These are phyloP conservation scores for Ceratotherium simum DNA, from an alignment of 2,113 vertebrate species.

Conservation along the genomic window DNA sequence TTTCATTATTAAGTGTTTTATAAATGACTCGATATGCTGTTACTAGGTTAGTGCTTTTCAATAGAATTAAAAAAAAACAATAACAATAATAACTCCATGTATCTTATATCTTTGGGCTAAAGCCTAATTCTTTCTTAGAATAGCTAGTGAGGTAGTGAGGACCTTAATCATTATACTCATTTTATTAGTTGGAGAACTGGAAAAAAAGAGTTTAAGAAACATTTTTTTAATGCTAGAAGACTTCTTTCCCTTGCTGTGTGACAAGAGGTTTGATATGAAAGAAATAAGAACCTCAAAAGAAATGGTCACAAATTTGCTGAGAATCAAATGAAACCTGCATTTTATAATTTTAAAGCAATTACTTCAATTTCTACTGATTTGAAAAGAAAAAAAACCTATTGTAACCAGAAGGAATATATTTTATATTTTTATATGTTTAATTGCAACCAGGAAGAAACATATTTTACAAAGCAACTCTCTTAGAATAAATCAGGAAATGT, in stretches of 20 bases:
- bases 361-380: conserved; percentile 29
- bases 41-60: not conserved
- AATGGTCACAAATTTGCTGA: conserved; percentile 8
- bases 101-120: not conserved
- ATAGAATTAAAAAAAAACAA: not conserved
- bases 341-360: conserved; percentile 37
- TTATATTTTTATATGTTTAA: conserved; percentile 17
- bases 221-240: not conserved
- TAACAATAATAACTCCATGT: not conserved
- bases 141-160: not conserved
- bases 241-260: not conserved
- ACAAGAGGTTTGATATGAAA: not conserved
- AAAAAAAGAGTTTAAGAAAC: not conserved
- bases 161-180: not conserved
- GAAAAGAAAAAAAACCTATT: not conserved
- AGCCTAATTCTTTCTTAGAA: not conserved
- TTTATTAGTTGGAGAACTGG: not conserved
- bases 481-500: conserved; percentile 27
- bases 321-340: not conserved
- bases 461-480: not conserved
- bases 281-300: not conserved
- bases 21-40: not conserved
- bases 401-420: conserved; percentile 53
- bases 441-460: conserved; percentile 42
- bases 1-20: not conserved